Evolutionary conservation across 2,113 vertebrate genomes (phyloP).

Genomic region (Rhagologus leucostigma): DNA sequence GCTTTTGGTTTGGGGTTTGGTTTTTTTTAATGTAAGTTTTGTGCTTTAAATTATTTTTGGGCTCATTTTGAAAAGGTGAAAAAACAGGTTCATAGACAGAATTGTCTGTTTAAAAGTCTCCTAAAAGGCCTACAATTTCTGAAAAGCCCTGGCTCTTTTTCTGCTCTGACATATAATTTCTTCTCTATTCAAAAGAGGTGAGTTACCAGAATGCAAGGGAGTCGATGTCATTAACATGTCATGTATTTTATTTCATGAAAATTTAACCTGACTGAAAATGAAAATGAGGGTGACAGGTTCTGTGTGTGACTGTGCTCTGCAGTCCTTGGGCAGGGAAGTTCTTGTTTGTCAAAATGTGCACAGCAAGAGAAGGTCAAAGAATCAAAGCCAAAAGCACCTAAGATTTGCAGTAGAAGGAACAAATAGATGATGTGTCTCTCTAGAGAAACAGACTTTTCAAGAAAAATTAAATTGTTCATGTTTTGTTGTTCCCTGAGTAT

Average conservation of each 20-base stretch:
- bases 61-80: background rate
- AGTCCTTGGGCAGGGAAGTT: background rate
- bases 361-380: background rate
- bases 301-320: background rate
- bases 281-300: background rate
- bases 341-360: background rate
- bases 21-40: background rate
- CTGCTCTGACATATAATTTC: background rate
- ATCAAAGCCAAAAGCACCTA: background rate
- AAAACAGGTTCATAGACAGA: background rate
- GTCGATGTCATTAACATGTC: background rate
- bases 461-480: background rate
- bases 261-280: background rate
- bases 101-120: background rate
- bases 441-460: background rate
- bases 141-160: background rate
- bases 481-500: background rate
- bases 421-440: background rate
- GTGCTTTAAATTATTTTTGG: background rate
- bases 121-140: background rate
- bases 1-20: background rate
- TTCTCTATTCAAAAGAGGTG: background rate
- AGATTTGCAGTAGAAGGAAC: background rate
- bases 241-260: background rate
- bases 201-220: background rate